phyloP scores from a whole-genome alignment of 1,140 invertebrate species.

The Nephotettix cincticeps region DNA sequence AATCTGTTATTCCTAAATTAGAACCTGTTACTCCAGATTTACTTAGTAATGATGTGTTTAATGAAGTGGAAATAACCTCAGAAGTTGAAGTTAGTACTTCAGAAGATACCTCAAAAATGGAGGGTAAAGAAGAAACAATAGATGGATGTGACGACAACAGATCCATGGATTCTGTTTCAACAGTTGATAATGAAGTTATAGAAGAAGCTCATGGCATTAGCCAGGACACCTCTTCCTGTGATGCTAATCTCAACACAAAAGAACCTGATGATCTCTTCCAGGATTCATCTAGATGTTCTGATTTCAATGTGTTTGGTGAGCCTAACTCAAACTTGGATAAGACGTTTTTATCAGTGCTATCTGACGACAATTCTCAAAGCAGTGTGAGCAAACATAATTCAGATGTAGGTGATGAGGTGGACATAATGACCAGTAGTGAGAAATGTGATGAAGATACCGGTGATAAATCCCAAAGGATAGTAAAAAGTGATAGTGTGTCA shows the following conservation, averaged over 20 bases:
- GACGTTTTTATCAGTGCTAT: not conserved
- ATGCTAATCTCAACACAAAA: not conserved
- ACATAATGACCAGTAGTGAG: constrained; percentile 47
- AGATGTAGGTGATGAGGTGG: constrained; percentile 37
- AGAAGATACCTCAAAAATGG: constrained; percentile 17
- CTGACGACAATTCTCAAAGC: constrained; percentile 11
- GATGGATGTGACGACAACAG: not conserved
- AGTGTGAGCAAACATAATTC: constrained; percentile 40
- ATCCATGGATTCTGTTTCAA: constrained; percentile 25
- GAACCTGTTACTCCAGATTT: constrained; percentile 7
- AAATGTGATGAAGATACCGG: constrained; percentile 29
- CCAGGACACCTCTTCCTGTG: constrained; percentile 9
- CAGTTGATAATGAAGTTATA: not conserved
- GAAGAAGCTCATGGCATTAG: not conserved
- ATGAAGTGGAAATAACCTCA: constrained; percentile 38
- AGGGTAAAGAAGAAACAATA: constrained; percentile 30
- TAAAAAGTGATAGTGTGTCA: constrained; percentile 31
- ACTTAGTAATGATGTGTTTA: constrained; percentile 31
- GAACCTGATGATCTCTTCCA: not conserved
- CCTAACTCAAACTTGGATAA: not conserved
- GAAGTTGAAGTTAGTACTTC: constrained; percentile 27
- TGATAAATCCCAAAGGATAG: constrained; percentile 26
- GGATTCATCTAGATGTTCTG: not conserved
- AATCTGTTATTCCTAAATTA: constrained; percentile 1
- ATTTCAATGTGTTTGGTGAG: not conserved